Evolutionary conservation across 1,140 invertebrate species (phyloP).

Genomic region (Drosophila oshimai): DNA sequence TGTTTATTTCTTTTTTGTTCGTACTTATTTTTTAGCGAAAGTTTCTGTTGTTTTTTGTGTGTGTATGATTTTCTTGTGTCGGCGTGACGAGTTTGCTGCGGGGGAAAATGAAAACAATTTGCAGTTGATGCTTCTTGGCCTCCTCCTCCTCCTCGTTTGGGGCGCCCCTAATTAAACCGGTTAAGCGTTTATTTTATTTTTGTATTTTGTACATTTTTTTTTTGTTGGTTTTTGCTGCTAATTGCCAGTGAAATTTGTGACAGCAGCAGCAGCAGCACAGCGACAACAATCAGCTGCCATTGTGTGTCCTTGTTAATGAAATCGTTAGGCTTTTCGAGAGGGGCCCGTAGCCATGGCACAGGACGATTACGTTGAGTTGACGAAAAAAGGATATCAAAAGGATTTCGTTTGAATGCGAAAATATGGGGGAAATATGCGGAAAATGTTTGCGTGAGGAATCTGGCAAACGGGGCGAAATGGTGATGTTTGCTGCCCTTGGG

Average conservation of each 20-base stretch:
- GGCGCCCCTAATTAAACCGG: constrained; percentile 53
- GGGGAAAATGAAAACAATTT: constrained; percentile 26
- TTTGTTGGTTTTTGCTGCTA: constrained; percentile 30
- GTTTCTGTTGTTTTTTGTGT: constrained; percentile 11
- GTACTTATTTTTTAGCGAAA: constrained; percentile 44
- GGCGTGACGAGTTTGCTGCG: constrained; percentile 26
- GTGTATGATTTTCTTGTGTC: constrained; percentile 33
- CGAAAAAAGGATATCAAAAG: constrained; percentile 20
- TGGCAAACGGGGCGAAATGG: constrained; percentile 5
- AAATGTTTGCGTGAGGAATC: constrained; percentile 23
- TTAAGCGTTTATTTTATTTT: constrained; percentile 13
- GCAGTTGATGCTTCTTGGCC: constrained; percentile 19
- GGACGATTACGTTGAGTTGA: constrained; percentile 19
- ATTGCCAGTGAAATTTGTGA: constrained; percentile 53
- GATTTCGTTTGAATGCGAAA: constrained; percentile 37
- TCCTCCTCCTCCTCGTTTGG: constrained; percentile 1
- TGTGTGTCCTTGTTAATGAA: constrained; percentile 43
- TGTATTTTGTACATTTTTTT: not conserved
- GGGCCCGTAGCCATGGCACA: constrained; percentile 12
- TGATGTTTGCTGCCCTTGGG: not conserved
- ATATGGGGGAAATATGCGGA: constrained; percentile 25
- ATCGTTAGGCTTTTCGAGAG: constrained; percentile 15
- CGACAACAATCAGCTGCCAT: constrained; percentile 38
- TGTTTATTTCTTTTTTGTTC: constrained; percentile 6
- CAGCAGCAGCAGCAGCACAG: not conserved